Evolutionary conservation across 2,888 invertebrate species (phyloP).

Genomic region (Callyntrura sp.): DNA sequence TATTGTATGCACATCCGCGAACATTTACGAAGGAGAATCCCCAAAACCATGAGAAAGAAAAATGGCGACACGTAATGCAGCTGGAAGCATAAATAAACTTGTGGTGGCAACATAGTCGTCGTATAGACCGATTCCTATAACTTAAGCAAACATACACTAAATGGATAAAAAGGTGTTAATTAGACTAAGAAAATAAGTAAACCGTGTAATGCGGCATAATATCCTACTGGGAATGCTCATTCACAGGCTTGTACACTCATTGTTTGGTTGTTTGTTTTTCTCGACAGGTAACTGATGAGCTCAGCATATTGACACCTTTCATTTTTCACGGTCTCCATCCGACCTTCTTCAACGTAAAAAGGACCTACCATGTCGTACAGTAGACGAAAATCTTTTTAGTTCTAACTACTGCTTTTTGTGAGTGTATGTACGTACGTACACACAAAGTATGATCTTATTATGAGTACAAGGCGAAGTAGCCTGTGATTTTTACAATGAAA

Average conservation of each 20-base stretch:
- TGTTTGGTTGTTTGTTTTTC: constrained; percentile 62
- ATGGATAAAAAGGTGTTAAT: constrained; percentile 63
- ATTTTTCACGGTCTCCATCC: constrained; percentile 63
- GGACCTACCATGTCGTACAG: constrained; percentile 49
- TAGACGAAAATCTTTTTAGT: constrained; percentile 30
- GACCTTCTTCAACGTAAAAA: background rate
- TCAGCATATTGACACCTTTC: constrained; percentile 51
- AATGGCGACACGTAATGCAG: constrained; percentile 43
- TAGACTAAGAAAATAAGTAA: constrained; percentile 45
- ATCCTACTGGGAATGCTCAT: constrained; percentile 27
- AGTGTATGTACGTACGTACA: background rate
- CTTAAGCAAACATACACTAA: constrained; percentile 4
- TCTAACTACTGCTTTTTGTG: background rate
- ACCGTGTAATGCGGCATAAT: constrained; percentile 42
- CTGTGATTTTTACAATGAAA: constrained; percentile 39
- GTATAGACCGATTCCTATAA: background rate
- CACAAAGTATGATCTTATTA: background rate
- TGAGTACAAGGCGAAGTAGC: background rate
- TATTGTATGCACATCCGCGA: background rate
- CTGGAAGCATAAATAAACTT: background rate
- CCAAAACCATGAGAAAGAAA: constrained; percentile 49
- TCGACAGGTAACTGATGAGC: constrained; percentile 40
- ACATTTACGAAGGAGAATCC: background rate
- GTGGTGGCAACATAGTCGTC: background rate
- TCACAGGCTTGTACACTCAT: constrained; percentile 29